Base-by-base conservation (phyloP, 2,113 vertebrate species). In the Phyllostomus hastatus region DNA sequence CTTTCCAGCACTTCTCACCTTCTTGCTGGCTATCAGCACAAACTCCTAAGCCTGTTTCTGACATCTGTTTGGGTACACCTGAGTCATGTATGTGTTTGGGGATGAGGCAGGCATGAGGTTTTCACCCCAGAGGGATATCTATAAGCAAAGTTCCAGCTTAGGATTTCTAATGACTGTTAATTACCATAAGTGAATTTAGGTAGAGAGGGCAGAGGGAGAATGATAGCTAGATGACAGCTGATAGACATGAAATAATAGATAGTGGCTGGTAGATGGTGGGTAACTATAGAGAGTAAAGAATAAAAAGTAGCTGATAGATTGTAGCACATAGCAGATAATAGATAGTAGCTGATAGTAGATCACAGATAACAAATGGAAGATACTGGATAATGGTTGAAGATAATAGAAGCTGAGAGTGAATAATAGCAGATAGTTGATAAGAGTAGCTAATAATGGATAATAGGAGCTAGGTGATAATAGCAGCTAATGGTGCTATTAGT, bases 281-380 rank as follows among this genome's bases (percentile, higher is more conserved):
- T 78, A 91, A 83, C 96, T 64, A 61, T 80, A 91, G 85, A 90
- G 6, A 78, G 92, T 48, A 66, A 67, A 91, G 85, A 96, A 96
- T 96, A 82, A 81, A 94, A 96, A 88, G 88, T 86, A 91, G 91
- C 91, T 94, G 91, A 73, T 38, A 96, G 88, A 95, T 86, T 67
- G 61, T 84, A 88, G 81, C 96, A 88, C 81, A 16, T 43, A 22
- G 38, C 67, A 52, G 91, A 95, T 96, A 96, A 97, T 87, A 97
- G 97, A 95, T 41, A 70, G 94, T 19, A 82, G 94, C 95, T 57
- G 93, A 94, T 79, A 94, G 96, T 88, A 94, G 97, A 96, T 95
- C 97, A 80, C 79, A 95, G 97, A 96, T 96, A 97, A 97, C 96
- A 97, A 96, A 97, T 95, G 97, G 82, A 89, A 98, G 93, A 93